Evolutionary conservation across 2,113 vertebrate species (phyloP).

Genomic region (Alaudala cheleensis): DNA sequence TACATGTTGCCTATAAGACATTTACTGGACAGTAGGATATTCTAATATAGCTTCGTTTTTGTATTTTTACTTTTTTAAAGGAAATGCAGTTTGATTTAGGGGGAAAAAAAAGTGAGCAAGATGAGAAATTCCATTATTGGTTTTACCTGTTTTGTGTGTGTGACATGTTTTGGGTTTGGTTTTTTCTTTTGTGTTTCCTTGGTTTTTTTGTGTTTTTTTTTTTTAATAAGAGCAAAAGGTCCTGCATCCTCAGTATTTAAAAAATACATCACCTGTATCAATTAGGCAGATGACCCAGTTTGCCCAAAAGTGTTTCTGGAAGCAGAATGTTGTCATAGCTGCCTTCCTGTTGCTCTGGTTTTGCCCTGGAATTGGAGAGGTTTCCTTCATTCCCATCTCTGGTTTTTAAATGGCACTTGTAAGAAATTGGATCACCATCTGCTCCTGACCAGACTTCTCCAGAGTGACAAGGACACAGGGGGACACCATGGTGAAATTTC

Average conservation of each 20-base stretch:
- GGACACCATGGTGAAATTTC: not conserved
- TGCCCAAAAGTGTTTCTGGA: not conserved
- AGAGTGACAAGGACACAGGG: not conserved
- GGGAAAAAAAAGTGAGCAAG: not conserved
- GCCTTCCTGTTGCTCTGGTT: not conserved
- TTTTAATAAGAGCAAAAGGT: not conserved
- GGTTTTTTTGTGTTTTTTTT: too few species aligned
- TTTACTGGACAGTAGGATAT: constrained; percentile 45
- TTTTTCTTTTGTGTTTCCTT: not conserved
- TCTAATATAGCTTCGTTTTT: constrained; percentile 40
- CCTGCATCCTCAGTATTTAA: not conserved
- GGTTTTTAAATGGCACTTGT: not conserved
- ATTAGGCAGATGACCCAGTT: not conserved
- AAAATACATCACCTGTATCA: not conserved
- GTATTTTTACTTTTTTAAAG: constrained; percentile 43
- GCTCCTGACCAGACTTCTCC: constrained; percentile 17
- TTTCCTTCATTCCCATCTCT: constrained; percentile 52
- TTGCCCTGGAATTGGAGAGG: constrained; percentile 20
- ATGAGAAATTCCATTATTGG: constrained; percentile 1
- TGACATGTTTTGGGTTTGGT: not conserved
- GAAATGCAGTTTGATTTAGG: constrained; percentile 9
- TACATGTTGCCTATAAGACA: constrained; percentile 48
- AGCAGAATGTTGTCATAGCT: not conserved
- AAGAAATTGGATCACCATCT: not conserved
- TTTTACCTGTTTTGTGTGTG: not conserved